These are phyloP conservation scores for Ceuthmochares aereus DNA, from an alignment of 2,113 vertebrate genomes.

Conservation along the genomic window DNA sequence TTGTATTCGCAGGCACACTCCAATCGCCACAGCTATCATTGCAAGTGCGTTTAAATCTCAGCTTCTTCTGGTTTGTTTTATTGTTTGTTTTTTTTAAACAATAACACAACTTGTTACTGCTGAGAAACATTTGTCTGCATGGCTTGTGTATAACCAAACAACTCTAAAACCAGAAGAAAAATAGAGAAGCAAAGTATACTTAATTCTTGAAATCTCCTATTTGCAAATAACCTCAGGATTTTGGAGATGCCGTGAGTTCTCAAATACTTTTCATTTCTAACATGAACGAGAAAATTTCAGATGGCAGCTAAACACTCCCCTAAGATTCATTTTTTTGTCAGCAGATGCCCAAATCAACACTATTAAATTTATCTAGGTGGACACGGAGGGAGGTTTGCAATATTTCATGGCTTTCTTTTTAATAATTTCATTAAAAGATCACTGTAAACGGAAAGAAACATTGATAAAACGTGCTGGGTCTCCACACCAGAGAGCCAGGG, in stretches of 20 bases:
- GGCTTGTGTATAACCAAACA: background rate
- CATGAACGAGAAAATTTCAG: background rate
- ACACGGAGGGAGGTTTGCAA: background rate
- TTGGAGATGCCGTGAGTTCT: background rate
- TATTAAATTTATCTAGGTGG: background rate
- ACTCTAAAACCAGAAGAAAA: background rate
- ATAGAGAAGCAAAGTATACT: background rate
- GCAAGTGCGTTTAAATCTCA: background rate
- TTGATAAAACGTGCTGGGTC: background rate
- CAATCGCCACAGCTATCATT: background rate
- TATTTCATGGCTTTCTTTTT: background rate
- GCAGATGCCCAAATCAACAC: background rate
- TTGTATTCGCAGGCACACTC: background rate
- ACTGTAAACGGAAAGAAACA: background rate
- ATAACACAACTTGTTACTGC: background rate
- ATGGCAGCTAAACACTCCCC: background rate
- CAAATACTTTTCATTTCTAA: background rate
- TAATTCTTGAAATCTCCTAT: background rate
- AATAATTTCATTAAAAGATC: background rate
- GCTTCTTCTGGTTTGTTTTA: background rate
- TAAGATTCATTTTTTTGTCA: background rate
- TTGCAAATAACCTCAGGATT: background rate
- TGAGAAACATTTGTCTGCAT: background rate
- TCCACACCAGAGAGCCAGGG: background rate
- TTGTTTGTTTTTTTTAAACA: too few relatives aligned